Evolutionary conservation across 2,888 invertebrate species (phyloP), one percentile per base, ranked within the genome.

Genomic region (Chrysopilus asiliformis): DNA sequence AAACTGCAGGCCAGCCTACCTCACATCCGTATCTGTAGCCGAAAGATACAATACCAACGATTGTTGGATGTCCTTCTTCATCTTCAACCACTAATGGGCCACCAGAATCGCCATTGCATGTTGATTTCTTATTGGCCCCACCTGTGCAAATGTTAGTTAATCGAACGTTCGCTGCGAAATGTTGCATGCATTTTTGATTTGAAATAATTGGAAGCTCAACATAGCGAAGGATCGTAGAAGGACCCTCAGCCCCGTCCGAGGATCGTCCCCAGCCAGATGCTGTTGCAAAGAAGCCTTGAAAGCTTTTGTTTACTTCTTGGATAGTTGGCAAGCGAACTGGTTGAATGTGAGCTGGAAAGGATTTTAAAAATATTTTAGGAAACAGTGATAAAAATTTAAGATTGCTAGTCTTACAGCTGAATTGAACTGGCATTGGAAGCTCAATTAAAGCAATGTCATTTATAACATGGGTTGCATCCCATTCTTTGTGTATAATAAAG

Each of bases 391-490:
- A 12, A 15, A 28, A 28, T 28, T 25, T 28, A 4, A 28, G 14
- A 19, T 28, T 6, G 2, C n/a, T 29, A 8, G 30, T 43, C 49
- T 47, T 45, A 60, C 60, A 57, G 40, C 53, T 55, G 34, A 57
- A 57, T 32, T 49, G 49, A 14, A 60, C 48, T 9, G 55, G 45
- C 38, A 53, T 45, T 8, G 60, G 60, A 15, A 60, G 45, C 8
- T 47, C 50, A 16, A 60, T 50, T 6, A 61, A 32, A 2, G 60
- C 60, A 40, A 61, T 60, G 32, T 61, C 60, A 45, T 61, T 58
- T 41, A 53, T 55, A 9, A 61, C 45, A 3, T 57, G 50, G 8
- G 51, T 49, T 8, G 59, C 53, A 51, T 60, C 55, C 61, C 60
- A 61, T 5, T 53, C 54, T 19, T 58, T 56, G 39, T 56, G 60